Evolutionary conservation across 64 coral and sea anemone genomes (phyloP).

Genomic region (Montipora foliosa): DNA sequence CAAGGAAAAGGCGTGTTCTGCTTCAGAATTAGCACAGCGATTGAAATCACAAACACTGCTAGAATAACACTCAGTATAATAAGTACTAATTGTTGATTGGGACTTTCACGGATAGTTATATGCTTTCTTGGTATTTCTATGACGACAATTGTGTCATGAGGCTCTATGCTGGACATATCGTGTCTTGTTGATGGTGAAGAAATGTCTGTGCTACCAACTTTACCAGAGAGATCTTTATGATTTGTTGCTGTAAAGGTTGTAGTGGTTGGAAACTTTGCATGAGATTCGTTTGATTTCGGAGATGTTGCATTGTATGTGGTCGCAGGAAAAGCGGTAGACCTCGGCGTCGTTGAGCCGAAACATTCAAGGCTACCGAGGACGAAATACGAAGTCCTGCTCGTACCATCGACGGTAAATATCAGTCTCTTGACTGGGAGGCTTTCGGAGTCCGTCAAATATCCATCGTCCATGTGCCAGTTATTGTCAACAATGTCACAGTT

Average conservation of each 20-base stretch:
- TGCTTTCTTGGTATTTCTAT: constrained; percentile 81
- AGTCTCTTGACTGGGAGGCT: constrained; percentile 74
- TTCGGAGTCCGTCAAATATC: constrained; percentile 57
- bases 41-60: constrained; percentile 84
- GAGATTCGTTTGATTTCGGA: background rate
- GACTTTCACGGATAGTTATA: constrained; percentile 83
- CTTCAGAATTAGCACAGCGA: constrained; percentile 78
- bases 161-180: constrained; percentile 7
- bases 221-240: background rate
- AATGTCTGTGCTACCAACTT: background rate
- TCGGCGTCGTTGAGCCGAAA: constrained; percentile 65
- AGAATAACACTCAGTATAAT: constrained; percentile 89
- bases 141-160: constrained; percentile 45
- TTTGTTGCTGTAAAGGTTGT: background rate
- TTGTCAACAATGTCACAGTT: constrained; percentile 78
- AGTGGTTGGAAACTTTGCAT: constrained; percentile 16
- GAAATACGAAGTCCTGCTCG: constrained; percentile 47
- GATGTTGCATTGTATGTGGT: constrained; percentile 1
- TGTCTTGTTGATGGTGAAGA: background rate
- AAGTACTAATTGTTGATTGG: constrained; percentile 88
- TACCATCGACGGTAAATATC: constrained; percentile 82
- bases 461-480: constrained; percentile 77
- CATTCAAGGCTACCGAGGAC: constrained; percentile 80
- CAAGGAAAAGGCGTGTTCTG: constrained; percentile 78
- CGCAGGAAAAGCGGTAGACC: background rate